Conservation (phyloP, 2,888 invertebrate genomes). For the Acronicta psi region DNA sequence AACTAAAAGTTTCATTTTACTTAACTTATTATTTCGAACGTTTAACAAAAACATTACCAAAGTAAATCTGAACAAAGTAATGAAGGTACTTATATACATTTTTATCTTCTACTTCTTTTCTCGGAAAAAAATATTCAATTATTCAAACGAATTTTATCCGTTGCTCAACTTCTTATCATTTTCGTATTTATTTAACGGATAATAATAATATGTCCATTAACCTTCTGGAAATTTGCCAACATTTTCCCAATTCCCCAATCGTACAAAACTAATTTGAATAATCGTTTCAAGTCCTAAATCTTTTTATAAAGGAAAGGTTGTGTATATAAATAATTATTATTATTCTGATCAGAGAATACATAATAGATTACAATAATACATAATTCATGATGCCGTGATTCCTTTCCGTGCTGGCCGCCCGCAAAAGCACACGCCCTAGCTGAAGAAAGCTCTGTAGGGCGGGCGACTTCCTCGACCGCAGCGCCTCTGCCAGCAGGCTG, state of each 20-base stretch:
- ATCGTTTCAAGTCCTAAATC: slow-evolving; percentile 27
- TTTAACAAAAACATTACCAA: slow-evolving; percentile 13
- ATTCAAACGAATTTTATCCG: not conserved
- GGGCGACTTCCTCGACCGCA: slow-evolving; percentile 79
- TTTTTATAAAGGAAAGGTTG: slow-evolving; percentile 33
- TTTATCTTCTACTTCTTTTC: slow-evolving; percentile 5
- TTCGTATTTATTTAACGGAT: slow-evolving; percentile 27
- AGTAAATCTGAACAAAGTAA: slow-evolving; percentile 13
- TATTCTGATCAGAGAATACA: slow-evolving; percentile 49
- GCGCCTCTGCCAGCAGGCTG: slow-evolving; percentile 75
- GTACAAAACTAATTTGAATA: slow-evolving; percentile 47
- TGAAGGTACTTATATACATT: too few species aligned
- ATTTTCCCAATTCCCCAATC: slow-evolving; percentile 67
- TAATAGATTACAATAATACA: slow-evolving; percentile 55
- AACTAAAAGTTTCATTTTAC: slow-evolving; percentile 36
- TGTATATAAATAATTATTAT: slow-evolving; percentile 44
- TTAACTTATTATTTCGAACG: slow-evolving; percentile 25
- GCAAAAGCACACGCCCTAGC: slow-evolving; percentile 85
- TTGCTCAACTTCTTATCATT: slow-evolving; percentile 20
- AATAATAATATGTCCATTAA: slow-evolving; percentile 58
- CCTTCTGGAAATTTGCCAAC: slow-evolving; percentile 47
- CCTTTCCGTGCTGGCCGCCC: slow-evolving; percentile 74
- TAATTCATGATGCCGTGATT: slow-evolving; percentile 69
- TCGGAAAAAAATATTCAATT: not conserved
- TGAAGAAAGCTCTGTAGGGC: slow-evolving; percentile 86